Evolutionary conservation across 2,888 invertebrate species (phyloP).

Genomic region (Steinernema hermaphroditum): DNA sequence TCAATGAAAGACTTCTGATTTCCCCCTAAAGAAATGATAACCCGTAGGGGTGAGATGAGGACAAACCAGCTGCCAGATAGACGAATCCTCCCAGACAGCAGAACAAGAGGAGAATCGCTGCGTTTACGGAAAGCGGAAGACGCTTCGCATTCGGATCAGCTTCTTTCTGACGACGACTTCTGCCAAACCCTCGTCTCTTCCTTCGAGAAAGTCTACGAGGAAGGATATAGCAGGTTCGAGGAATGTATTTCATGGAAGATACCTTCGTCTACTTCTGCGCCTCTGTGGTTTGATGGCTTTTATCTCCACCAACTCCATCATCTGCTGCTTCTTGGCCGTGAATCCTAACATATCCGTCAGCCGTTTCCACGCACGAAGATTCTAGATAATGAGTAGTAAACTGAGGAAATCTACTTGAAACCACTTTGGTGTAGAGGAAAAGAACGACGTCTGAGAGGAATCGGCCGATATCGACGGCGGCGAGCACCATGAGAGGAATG

Average conservation of each 20-base stretch:
- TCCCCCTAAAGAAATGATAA: constrained; percentile 42
- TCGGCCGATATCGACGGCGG: constrained; percentile 65
- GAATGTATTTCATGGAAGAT: background rate
- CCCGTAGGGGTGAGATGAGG: background rate
- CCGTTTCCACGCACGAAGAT: constrained; percentile 1
- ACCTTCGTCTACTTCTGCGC: constrained; percentile 25
- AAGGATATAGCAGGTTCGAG: background rate
- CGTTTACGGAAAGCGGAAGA: constrained; percentile 64
- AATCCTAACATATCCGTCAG: constrained; percentile 18
- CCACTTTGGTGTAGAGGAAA: constrained; percentile 13
- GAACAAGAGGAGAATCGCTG: constrained; percentile 65
- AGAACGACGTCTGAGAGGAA: constrained; percentile 49
- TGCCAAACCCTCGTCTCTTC: constrained; percentile 5
- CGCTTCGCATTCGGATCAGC: constrained; percentile 45
- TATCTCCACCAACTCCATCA: constrained; percentile 1
- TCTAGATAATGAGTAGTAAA: background rate
- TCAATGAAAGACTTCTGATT: constrained; percentile 61
- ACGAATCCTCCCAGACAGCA: constrained; percentile 64
- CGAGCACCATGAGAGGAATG: constrained; percentile 64
- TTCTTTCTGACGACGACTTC: constrained; percentile 9
- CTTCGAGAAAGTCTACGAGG: constrained; percentile 25
- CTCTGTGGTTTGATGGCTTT: constrained; percentile 24
- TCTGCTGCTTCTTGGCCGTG: constrained; percentile 21
- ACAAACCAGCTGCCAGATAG: constrained; percentile 58
- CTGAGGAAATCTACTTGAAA: background rate